These are phyloP conservation scores for Phyllostomus discolor DNA, from an alignment of 2,113 vertebrate genomes.

Conservation along the genomic window DNA sequence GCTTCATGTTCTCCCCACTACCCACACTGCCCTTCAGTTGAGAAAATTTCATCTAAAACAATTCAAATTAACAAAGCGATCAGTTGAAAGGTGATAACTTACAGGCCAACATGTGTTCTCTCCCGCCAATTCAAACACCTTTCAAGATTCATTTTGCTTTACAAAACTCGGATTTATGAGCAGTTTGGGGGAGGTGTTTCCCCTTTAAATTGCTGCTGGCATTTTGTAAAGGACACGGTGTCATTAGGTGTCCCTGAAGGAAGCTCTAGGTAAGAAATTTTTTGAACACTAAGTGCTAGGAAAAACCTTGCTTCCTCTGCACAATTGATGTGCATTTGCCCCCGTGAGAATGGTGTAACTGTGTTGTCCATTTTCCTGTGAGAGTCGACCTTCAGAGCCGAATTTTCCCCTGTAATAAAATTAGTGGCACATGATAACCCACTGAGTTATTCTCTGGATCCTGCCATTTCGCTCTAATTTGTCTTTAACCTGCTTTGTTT, in stretches of 20 bases:
- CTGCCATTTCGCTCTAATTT: neutral
- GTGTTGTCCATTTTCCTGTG: neutral
- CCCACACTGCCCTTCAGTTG: neutral
- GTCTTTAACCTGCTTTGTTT: neutral
- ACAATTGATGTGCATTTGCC: neutral
- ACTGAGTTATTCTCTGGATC: neutral
- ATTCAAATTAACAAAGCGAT: neutral
- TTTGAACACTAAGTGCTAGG: neutral
- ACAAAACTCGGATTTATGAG: constrained; percentile 29
- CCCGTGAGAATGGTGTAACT: neutral
- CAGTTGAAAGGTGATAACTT: neutral
- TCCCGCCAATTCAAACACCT: neutral
- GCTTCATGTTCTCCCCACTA: neutral
- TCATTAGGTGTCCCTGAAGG: neutral
- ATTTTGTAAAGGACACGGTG: constrained; percentile 3
- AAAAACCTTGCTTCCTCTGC: neutral
- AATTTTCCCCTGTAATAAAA: constrained; percentile 12
- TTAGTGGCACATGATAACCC: neutral
- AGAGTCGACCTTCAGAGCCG: neutral
- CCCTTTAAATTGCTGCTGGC: neutral
- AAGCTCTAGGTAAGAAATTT: neutral
- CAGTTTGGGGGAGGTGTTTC: neutral
- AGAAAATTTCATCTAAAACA: neutral
- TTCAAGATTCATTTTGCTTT: constrained; percentile 17
- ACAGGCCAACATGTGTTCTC: neutral